phyloP scores from a whole-genome alignment of 2,797 vertebrate genomes.

The Platyrinchus mystaceus region DNA sequence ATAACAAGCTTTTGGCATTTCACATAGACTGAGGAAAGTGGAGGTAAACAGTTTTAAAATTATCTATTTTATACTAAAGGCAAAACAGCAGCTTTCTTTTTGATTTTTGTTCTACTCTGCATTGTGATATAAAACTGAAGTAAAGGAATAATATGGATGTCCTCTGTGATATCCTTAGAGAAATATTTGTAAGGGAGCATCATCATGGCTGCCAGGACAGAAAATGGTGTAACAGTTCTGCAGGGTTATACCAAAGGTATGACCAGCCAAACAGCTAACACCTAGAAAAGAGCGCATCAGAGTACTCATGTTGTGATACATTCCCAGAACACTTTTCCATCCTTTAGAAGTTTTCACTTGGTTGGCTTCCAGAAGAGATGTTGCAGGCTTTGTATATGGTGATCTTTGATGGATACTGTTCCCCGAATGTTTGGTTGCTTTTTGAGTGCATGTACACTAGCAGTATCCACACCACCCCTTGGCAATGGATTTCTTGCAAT shows the following conservation, averaged over 20 bases:
- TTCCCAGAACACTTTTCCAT: background rate
- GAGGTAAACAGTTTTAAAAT: background rate
- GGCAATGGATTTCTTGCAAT: background rate
- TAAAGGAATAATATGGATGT: background rate
- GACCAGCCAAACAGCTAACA: background rate
- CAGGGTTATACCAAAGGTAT: background rate
- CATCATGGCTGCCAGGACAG: background rate
- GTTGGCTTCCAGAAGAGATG: background rate
- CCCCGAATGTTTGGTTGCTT: background rate
- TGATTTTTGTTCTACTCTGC: background rate
- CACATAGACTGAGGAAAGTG: background rate
- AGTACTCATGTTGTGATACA: fast-evolving
- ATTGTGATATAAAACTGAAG: background rate
- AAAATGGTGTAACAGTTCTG: background rate
- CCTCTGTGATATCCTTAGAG: background rate
- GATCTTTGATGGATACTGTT: background rate
- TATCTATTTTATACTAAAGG: background rate
- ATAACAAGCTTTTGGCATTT: background rate
- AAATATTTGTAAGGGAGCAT: background rate
- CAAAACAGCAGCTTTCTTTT: background rate
- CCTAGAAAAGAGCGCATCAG: background rate
- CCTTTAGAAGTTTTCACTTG: background rate
- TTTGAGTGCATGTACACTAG: fast-evolving
- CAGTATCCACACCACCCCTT: background rate
- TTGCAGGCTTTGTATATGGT: background rate